These are phyloP conservation scores for Bradynema listronoti DNA, from an alignment of 1,140 invertebrate species.

Conservation along the genomic window DNA sequence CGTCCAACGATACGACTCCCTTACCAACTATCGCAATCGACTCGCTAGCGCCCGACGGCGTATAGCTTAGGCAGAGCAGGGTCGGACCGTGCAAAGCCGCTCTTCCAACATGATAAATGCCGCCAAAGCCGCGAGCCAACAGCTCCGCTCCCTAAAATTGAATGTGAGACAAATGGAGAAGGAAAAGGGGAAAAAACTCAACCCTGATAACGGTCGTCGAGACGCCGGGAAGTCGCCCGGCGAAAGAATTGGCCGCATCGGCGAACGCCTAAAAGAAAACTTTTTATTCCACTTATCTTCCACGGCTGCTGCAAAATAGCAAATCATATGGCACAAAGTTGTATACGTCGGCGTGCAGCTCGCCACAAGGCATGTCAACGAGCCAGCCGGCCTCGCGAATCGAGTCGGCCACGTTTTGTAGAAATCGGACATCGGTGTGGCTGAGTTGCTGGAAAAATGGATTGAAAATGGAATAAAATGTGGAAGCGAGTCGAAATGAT, in stretches of 20 bases:
- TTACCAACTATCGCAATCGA: conserved; percentile 83
- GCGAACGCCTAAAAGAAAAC: conserved; percentile 36
- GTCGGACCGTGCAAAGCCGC: conserved; percentile 71
- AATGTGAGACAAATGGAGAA: neutral
- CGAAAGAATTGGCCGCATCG: conserved; percentile 43
- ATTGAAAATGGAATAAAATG: neutral
- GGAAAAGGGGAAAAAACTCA: conserved; percentile 14
- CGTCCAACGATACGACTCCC: conserved; percentile 85
- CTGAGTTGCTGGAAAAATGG: conserved; percentile 32
- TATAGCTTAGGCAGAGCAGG: conserved; percentile 70
- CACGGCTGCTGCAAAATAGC: neutral
- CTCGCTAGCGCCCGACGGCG: conserved; percentile 65
- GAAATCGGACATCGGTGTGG: conserved; percentile 42
- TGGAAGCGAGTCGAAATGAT: neutral
- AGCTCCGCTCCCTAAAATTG: conserved; percentile 45
- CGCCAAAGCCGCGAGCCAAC: conserved; percentile 49
- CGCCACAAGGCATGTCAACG: conserved; percentile 45
- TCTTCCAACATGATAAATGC: conserved; percentile 79
- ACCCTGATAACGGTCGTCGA: conserved; percentile 39
- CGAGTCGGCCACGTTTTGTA: conserved; percentile 29
- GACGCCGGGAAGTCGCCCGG: conserved; percentile 27
- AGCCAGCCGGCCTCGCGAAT: conserved; percentile 37
- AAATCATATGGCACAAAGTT: neutral
- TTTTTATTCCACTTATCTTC: no score
- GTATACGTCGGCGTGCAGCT: conserved; percentile 38